Evolutionary conservation across 1,140 invertebrate genomes (phyloP).

Genomic region (Aphelinus certus): DNA sequence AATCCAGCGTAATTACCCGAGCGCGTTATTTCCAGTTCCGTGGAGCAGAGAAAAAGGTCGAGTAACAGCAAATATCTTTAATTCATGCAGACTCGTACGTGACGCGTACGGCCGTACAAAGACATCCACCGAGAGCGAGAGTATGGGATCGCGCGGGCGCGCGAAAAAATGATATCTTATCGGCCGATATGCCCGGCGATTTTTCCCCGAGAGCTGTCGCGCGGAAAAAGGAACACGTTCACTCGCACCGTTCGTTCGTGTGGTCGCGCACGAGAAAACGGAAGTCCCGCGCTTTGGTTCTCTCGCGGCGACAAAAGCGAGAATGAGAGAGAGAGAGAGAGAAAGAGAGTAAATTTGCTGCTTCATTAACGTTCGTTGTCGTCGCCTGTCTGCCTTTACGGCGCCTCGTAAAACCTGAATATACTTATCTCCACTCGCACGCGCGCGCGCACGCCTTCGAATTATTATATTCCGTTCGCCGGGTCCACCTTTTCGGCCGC

Average conservation of each 20-base stretch:
- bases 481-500: neutral
- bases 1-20: no score
- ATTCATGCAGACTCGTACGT: constrained; percentile 4
- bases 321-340: neutral
- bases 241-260: neutral
- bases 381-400: constrained; percentile 27
- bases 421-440: constrained; percentile 20
- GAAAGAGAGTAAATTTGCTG: constrained; percentile 23
- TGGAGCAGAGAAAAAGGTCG: neutral
- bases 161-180: constrained; percentile 3
- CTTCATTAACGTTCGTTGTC: constrained; percentile 35
- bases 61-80: constrained; percentile 19
- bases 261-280: constrained; percentile 13
- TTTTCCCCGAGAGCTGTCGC: neutral
- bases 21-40: no score
- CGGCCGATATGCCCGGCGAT: neutral
- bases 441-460: neutral
- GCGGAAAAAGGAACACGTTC: neutral
- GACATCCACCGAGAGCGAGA: neutral
- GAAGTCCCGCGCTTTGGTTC: constrained; percentile 12
- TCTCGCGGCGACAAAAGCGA: neutral
- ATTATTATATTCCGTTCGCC: constrained; percentile 25
- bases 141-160: neutral
- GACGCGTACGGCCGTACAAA: neutral
- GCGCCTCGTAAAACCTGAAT: constrained; percentile 38